Percentiles rank a stretch among this genome's conserved stretches.
Evolutionary conservation across 2,888 invertebrate genomes (phyloP).

Genomic region (Brachyptera putata): DNA sequence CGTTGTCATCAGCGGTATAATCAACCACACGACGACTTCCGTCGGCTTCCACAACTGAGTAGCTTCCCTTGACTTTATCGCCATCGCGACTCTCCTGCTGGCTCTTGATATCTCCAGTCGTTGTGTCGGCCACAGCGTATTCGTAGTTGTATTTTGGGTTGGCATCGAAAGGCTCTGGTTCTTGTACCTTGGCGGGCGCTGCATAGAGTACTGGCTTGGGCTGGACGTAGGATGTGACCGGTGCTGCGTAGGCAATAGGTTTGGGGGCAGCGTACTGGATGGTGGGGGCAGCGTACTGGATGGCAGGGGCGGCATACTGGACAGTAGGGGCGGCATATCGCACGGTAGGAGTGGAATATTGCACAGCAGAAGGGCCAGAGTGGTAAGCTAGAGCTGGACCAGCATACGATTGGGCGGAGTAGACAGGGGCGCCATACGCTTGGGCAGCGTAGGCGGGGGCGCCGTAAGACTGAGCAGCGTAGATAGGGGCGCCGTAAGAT

Average conservation of each 20-base stretch:
- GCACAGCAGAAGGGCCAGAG: no score
- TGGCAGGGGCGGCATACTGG: conserved; percentile 1
- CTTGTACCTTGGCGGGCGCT: conserved; percentile 7
- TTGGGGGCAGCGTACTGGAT: conserved; percentile 19
- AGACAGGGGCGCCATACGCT: not conserved
- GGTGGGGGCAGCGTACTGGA: conserved; percentile 14
- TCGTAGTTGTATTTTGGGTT: conserved; percentile 8
- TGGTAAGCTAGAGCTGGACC: not conserved
- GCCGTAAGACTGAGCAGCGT: not conserved
- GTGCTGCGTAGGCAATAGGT: conserved; percentile 22
- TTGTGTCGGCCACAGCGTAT: conserved; percentile 3
- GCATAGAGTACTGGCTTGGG: conserved; percentile 20
- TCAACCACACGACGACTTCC: conserved; percentile 44
- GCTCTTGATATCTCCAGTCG: conserved; percentile 8
- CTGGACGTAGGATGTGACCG: conserved; percentile 1
- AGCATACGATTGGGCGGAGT: not conserved
- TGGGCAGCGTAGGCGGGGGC: not conserved
- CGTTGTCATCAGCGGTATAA: conserved; percentile 53
- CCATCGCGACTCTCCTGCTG: conserved; percentile 12
- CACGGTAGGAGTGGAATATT: not conserved
- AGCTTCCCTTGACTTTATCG: conserved; percentile 4
- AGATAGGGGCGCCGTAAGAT: not conserved
- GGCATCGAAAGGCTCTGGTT: not conserved
- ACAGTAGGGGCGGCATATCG: not conserved
- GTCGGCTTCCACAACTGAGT: conserved; percentile 10